Percentiles rank a stretch among this genome's conserved stretches.
Evolutionary conservation across 2,888 invertebrate genomes (phyloP).

Genomic region (Cheilosia soror): DNA sequence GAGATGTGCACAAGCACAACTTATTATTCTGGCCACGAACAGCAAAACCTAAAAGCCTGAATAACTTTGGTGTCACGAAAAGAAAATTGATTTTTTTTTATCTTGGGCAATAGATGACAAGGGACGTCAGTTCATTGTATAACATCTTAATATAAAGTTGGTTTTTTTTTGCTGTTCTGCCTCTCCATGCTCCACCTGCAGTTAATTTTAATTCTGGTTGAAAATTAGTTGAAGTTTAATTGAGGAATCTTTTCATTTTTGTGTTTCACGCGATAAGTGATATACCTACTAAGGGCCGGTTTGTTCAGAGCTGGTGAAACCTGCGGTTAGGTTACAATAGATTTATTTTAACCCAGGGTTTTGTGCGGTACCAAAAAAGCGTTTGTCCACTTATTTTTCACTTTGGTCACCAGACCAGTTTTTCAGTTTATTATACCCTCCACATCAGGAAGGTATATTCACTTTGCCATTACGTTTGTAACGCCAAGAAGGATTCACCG

Average conservation of each 20-base stretch:
- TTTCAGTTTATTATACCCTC: too few species aligned
- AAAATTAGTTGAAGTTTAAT: constrained; percentile 45
- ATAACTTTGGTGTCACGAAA: constrained; percentile 68
- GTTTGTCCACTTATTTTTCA: too few species aligned
- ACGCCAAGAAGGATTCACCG: too few species aligned
- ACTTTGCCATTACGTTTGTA: too few species aligned
- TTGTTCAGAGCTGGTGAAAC: too few species aligned
- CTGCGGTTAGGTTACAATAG: too few species aligned
- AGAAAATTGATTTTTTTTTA: constrained; percentile 67
- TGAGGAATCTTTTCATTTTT: constrained; percentile 19
- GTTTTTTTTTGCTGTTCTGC: constrained; percentile 27
- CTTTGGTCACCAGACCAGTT: too few species aligned
- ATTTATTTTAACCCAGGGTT: too few species aligned
- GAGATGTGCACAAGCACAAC: constrained; percentile 58
- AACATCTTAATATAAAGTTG: constrained; percentile 52
- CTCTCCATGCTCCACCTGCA: constrained; percentile 15
- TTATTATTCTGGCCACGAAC: constrained; percentile 67
- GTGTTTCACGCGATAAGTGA: too few species aligned
- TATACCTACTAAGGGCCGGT: too few species aligned
- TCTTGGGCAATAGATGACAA: constrained; percentile 36
- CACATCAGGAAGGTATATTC: too few species aligned
- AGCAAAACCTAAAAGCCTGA: constrained; percentile 51
- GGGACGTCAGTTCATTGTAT: constrained; percentile 34
- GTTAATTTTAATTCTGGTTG: constrained; percentile 42
- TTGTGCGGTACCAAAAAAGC: too few species aligned